These are phyloP conservation scores for Thymallus thymallus DNA, from an alignment of 2,113 vertebrate species.

Conservation along the genomic window DNA sequence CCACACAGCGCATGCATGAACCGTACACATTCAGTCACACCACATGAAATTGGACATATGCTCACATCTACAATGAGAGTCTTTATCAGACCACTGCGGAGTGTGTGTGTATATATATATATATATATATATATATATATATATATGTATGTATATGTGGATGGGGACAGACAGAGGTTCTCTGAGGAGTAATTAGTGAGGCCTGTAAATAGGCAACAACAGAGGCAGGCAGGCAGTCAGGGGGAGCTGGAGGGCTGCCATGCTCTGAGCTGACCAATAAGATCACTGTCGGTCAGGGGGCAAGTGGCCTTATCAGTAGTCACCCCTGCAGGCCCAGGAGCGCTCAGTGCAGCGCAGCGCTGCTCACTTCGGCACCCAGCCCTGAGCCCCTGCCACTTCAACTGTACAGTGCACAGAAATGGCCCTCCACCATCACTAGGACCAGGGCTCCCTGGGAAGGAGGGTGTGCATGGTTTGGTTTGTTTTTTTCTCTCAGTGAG, in stretches of 20 bases:
- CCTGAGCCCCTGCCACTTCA: not conserved
- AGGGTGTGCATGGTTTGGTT: not conserved
- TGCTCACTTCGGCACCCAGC: not conserved
- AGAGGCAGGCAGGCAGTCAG: not conserved
- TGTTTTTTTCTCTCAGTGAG: too few relatives aligned
- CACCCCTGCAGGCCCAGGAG: slow-evolving; percentile 1
- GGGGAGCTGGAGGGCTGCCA: slow-evolving; percentile 1
- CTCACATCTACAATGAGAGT: not conserved
- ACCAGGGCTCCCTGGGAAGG: not conserved
- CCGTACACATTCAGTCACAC: not conserved
- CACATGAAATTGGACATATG: not conserved
- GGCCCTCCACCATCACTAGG: not conserved
- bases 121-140: not conserved
- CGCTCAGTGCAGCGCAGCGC: not conserved
- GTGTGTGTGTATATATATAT: not conserved
- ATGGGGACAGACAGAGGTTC: not conserved
- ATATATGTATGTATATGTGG: too few relatives aligned
- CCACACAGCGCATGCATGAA: not conserved
- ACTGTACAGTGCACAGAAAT: not conserved
- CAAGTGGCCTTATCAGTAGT: slow-evolving; percentile 23
- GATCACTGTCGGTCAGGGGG: slow-evolving; percentile 7
- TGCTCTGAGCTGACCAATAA: slow-evolving; percentile 13
- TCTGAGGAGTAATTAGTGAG: not conserved
- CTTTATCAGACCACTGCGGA: not conserved
- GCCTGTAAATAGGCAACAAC: not conserved